These are phyloP conservation scores for Rhinogobius similis DNA, from an alignment of 2,113 vertebrate species.

Conservation along the genomic window DNA sequence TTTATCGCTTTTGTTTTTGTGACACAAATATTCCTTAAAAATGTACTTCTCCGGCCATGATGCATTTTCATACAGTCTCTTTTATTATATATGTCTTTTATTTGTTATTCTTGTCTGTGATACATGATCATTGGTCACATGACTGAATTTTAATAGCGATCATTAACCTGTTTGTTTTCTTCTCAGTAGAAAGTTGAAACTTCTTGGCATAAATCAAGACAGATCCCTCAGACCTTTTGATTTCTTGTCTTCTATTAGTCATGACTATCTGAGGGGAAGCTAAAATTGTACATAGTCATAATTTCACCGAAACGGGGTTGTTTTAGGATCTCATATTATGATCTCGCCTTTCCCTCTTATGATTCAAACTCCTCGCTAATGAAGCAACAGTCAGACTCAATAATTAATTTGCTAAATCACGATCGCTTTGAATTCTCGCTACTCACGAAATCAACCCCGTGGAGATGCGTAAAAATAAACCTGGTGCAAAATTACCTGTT, in stretches of 20 bases:
- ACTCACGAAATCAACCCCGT: slow-evolving; percentile 1
- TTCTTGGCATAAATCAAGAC: no score
- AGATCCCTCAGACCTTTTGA: no score
- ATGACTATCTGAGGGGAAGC: neutral
- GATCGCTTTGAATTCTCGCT: slow-evolving; percentile 5
- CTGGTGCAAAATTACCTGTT: slow-evolving; percentile 6
- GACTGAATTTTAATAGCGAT: no score
- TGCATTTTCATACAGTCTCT: no score
- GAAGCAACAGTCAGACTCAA: slow-evolving; percentile 25
- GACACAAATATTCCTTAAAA: no score
- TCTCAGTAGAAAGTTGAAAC: no score
- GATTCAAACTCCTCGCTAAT: slow-evolving; percentile 50
- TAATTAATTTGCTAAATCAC: slow-evolving; percentile 5
- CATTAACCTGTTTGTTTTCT: no score
- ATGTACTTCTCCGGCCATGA: no score
- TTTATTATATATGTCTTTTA: no score
- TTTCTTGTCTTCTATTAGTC: neutral
- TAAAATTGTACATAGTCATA: neutral
- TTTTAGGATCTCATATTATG: neutral
- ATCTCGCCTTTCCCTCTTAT: slow-evolving; percentile 16
- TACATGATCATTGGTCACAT: no score
- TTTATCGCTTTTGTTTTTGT: no score
- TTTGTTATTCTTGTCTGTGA: no score
- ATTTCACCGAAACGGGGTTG: neutral
- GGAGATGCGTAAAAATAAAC: neutral